phyloP scores from a whole-genome alignment of 2,113 vertebrate species.

The Ctenomys sociabilis region DNA sequence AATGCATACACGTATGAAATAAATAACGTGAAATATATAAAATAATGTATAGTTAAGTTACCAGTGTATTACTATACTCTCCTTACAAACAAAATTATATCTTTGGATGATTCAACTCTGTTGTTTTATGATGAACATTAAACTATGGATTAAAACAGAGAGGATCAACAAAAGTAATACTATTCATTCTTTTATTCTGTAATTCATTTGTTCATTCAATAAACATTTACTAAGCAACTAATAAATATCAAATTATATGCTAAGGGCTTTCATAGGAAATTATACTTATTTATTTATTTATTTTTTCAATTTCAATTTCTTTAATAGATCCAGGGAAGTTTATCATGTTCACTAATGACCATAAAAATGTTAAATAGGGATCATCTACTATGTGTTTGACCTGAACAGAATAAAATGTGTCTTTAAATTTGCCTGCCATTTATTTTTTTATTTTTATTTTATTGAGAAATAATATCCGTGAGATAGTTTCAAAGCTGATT shows the following conservation, averaged over 20 bases:
- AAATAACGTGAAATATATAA: neutral
- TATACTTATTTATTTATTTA: no score
- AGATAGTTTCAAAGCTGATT: no score
- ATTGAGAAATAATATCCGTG: no score
- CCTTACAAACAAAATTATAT: constrained; percentile 29
- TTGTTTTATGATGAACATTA: constrained; percentile 21
- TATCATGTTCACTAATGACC: no score
- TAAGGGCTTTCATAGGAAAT: constrained; percentile 16
- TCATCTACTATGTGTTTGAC: no score
- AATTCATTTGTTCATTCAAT: neutral
- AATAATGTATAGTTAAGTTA: neutral
- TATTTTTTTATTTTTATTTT: no score
- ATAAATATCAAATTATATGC: neutral
- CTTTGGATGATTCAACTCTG: neutral
- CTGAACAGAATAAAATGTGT: no score
- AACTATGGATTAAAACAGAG: constrained; percentile 32
- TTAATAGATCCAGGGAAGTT: no score
- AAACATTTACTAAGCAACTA: constrained; percentile 21
- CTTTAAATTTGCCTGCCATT: no score
- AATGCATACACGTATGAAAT: constrained; percentile 27
- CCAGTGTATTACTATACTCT: neutral
- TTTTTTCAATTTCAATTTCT: no score
- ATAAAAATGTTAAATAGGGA: no score
- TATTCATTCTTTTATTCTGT: neutral
- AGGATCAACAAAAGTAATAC: neutral